Evolutionary conservation across 1,140 invertebrate genomes (phyloP).

Genomic region (Atopsyche davidsoni): DNA sequence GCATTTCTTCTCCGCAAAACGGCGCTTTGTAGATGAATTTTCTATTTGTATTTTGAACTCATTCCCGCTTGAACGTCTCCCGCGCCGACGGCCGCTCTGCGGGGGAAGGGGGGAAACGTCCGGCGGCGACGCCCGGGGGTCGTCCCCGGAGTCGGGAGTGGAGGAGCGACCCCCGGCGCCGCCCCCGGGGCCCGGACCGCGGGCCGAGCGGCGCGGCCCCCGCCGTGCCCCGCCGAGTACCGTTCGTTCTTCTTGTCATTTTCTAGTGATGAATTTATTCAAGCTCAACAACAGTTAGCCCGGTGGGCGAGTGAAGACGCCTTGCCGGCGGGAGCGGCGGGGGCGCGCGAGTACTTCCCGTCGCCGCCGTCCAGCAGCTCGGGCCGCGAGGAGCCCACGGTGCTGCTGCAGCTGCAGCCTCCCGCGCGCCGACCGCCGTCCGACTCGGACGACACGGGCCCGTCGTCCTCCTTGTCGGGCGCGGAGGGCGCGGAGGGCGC

Average conservation of each 20-base stretch:
- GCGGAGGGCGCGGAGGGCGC: conserved; percentile 28
- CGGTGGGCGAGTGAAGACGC: conserved; percentile 85
- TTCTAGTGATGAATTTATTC: conserved; percentile 91
- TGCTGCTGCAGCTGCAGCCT: conserved; percentile 15
- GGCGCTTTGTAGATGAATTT: too few relatives aligned
- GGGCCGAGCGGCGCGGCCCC: conserved; percentile 8
- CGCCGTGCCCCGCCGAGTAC: conserved; percentile 39
- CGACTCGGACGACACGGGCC: conserved; percentile 31
- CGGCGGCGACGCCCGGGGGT: too few relatives aligned
- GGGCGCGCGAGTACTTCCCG: conserved; percentile 46
- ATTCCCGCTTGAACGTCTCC: too few relatives aligned
- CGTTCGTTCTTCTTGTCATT: conserved; percentile 63
- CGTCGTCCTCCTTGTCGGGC: conserved; percentile 34
- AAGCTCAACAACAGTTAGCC: conserved; percentile 87
- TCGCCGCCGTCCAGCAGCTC: conserved; percentile 43
- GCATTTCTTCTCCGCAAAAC: too few relatives aligned
- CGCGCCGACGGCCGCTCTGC: too few relatives aligned
- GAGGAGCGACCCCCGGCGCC: conserved; percentile 25
- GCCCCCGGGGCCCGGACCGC: conserved; percentile 21
- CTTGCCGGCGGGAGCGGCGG: conserved; percentile 55
- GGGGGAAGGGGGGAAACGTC: too few relatives aligned
- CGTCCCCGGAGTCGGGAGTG: conserved; percentile 12
- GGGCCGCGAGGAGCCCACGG: conserved; percentile 32
- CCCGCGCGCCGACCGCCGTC: conserved; percentile 31
- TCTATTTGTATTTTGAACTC: too few relatives aligned